These are phyloP conservation scores for Hesperophylax magnus DNA, from an alignment of 1,140 invertebrate genomes.

Conservation along the genomic window DNA sequence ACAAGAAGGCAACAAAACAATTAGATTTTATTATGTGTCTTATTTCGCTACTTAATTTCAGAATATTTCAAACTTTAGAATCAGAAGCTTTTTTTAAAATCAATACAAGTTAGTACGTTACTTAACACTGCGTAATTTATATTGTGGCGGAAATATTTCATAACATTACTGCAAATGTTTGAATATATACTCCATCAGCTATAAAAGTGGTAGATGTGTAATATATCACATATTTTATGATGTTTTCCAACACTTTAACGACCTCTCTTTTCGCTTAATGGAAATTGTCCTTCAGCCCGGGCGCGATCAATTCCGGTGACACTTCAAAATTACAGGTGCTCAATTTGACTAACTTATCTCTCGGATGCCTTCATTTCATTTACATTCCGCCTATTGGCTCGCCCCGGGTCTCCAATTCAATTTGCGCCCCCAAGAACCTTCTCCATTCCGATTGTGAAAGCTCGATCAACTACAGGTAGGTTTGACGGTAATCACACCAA, in stretches of 20 bases:
- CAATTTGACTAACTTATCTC: slow-evolving; percentile 37
- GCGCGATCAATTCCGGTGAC: slow-evolving; percentile 20
- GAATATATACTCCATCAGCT: too few relatives aligned
- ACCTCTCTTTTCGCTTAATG: slow-evolving; percentile 15
- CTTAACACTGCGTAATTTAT: too few relatives aligned
- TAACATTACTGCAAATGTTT: too few relatives aligned
- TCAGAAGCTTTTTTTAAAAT: too few relatives aligned
- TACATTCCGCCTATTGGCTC: slow-evolving; percentile 36
- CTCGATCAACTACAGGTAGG: slow-evolving; percentile 11
- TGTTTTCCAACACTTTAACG: background rate
- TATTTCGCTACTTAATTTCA: too few relatives aligned
- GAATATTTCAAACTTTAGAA: too few relatives aligned
- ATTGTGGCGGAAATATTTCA: too few relatives aligned
- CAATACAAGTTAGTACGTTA: too few relatives aligned
- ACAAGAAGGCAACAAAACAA: too few relatives aligned
- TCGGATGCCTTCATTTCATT: slow-evolving; percentile 33
- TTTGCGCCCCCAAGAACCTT: slow-evolving; percentile 1
- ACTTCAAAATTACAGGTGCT: slow-evolving; percentile 35
- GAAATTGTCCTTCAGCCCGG: background rate
- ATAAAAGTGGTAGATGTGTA: too few relatives aligned
- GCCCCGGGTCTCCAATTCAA: slow-evolving; percentile 32
- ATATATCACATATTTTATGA: background rate
- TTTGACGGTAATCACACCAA: slow-evolving; percentile 37
- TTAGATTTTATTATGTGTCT: too few relatives aligned
- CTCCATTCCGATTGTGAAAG: slow-evolving; percentile 33